Base-by-base conservation (phyloP, 1,140 invertebrate species). In the Idris sp. region DNA sequence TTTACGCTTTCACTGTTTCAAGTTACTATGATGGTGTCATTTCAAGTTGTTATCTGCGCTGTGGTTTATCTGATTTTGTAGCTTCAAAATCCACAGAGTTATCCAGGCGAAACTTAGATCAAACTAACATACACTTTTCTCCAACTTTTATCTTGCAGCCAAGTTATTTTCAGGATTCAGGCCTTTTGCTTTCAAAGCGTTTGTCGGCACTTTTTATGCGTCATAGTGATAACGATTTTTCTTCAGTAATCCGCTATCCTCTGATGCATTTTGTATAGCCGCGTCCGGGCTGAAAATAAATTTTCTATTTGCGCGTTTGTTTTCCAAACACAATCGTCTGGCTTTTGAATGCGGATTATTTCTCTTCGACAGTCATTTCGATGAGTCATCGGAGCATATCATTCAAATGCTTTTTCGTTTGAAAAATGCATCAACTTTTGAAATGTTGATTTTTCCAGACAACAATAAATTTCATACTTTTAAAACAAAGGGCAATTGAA, bases 141-240 rank as follows among this genome's bases (percentile, higher is more conserved):
- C 16, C n/a, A 67, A 67, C 49, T 58, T 67, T 67, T 67, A 67
- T 67, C 62, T 56, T 38, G 33, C 59, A 25, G 38, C 40, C 22
- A 51, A n/a, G n/a, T n/a, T n/a, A n/a, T n/a, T n/a, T n/a, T n/a
- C n/a, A n/a, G n/a, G n/a, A n/a, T n/a, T n/a, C n/a, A n/a, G n/a
- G n/a, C n/a, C 40, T 46, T 51, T 22, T 33, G 48, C 33, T 40
- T 18, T 30, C 11, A n/a, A 25, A 6, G 22, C 26, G 8, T 54
- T 30, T 26, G 8, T 16, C 13, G 31, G 9, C 56, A 33, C 33
- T 33, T 46, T 51, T 54, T 54, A 62, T 54, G 9, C 41, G 11
- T 25, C 31, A 15, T 28, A 4, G 22, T 61, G 13, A n/a, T 46
- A 19, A 25, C 46, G 18, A 44, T 64, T 65, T 65, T 40, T 65